These are phyloP conservation scores for Pholis gunnellus DNA, from an alignment of 2,113 vertebrate species.

Conservation along the genomic window DNA sequence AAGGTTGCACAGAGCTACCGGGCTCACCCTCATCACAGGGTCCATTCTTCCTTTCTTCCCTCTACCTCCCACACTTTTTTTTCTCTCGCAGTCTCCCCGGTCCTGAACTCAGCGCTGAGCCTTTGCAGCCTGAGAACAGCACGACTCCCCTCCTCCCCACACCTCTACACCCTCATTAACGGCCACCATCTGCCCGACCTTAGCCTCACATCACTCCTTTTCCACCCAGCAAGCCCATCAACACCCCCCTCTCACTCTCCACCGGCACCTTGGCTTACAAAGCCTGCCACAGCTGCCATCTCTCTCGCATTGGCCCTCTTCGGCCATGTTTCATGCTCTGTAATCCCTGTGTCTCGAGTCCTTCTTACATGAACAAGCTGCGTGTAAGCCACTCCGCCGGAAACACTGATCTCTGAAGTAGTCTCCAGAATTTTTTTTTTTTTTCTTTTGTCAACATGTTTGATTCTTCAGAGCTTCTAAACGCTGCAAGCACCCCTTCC, in stretches of 20 bases:
- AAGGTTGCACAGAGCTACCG: constrained; percentile 48
- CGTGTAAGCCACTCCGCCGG: constrained; percentile 36
- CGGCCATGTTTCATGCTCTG: constrained; percentile 44
- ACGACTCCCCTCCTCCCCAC: constrained; percentile 32
- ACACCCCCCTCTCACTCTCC: constrained; percentile 58
- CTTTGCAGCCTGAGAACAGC: constrained; percentile 52
- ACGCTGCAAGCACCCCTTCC: not conserved
- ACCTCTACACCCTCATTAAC: constrained; percentile 74
- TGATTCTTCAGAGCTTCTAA: not conserved
- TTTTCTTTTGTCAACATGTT: constrained; percentile 5
- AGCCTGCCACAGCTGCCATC: constrained; percentile 58
- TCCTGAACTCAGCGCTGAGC: constrained; percentile 32
- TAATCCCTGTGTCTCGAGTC: constrained; percentile 58
- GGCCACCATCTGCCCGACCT: constrained; percentile 75
- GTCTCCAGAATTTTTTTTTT: not conserved
- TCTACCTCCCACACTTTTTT: constrained; percentile 25
- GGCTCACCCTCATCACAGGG: constrained; percentile 41
- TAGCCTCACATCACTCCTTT: constrained; percentile 56
- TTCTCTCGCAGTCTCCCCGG: constrained; percentile 16
- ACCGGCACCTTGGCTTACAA: constrained; percentile 52
- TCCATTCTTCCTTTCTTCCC: constrained; percentile 4
- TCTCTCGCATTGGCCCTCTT: constrained; percentile 59
- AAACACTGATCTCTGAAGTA: constrained; percentile 35
- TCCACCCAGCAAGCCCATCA: constrained; percentile 58
- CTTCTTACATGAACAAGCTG: constrained; percentile 52